Evolutionary conservation across 2,888 invertebrate genomes (phyloP), one percentile per base, ranked within the genome.

Genomic region (Molorchus minor): DNA sequence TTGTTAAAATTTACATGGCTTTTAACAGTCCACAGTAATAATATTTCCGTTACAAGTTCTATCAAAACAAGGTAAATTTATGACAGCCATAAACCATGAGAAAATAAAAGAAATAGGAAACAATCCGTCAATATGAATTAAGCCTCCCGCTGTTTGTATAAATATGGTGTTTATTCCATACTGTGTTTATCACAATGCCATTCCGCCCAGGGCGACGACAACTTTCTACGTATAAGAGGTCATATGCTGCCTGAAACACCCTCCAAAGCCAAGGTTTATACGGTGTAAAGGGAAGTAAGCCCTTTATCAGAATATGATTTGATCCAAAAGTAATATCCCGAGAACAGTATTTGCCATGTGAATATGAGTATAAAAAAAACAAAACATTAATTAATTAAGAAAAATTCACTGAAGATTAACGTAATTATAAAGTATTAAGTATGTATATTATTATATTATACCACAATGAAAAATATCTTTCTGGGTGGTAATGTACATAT

Each of bases 61-160:
- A 8, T 15, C 29, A 45, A 45, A 45, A 25, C 25, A 17, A 1
- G 13, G 17, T 10, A 21, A 30, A 45, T 45, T 45, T 45, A 45
- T 17, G 45, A 45, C 30, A 1, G 10, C 30, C 2, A 45, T 45
- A 45, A 45, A 45, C 45, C 45, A 45, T 45, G 45, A 17, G 45
- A 45, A 30, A 45, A 45, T 30, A 30, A 45, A 30, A 45, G 45
- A 45, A 30, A 30, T 45, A 45, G 45, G 45, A 45, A 44, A 45
- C 45, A 30, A 45, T 45, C 30, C 45, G 45, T 45, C 45, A 45
- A 13, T 8, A 17, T 17, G 45, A 43, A 45, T 45, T 8, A n/a
- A 45, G 45, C 17, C 10, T 5, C 45, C 45, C 45, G 45, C 45
- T 45, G 45, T 30, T 45, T 30, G 30, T 45, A 45, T 45, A 30